Evolutionary conservation across 2,113 vertebrate genomes (phyloP).

Genomic region (Sphaerodactylus townsendi): DNA sequence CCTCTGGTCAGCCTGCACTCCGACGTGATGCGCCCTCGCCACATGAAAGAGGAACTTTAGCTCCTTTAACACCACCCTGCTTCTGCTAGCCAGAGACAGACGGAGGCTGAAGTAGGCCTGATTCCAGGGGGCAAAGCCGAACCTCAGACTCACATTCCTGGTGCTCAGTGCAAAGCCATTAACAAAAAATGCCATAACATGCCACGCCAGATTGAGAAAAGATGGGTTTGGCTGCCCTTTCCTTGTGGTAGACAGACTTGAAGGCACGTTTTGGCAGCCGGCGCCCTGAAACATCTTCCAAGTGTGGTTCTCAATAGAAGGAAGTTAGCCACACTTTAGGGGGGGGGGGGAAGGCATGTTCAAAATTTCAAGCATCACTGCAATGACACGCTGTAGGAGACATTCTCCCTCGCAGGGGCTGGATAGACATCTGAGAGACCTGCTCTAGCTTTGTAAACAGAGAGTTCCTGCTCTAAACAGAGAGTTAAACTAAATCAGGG

Average conservation of each 20-base stretch:
- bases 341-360: not conserved
- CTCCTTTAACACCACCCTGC: not conserved
- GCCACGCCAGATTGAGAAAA: not conserved
- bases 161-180: not conserved
- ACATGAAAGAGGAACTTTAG: not conserved
- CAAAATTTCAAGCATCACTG: not conserved
- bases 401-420: too few relatives aligned
- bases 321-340: not conserved
- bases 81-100: not conserved
- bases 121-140: not conserved
- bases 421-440: too few relatives aligned
- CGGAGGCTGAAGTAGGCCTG: not conserved
- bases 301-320: not conserved
- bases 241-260: not conserved
- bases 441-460: too few relatives aligned
- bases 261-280: not conserved
- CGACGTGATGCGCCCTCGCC: not conserved
- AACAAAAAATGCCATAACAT: not conserved
- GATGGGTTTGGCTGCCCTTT: not conserved
- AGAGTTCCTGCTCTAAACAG: too few relatives aligned
- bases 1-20: not conserved
- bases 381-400: not conserved
- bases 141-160: not conserved
- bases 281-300: not conserved
- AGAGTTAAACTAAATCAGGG: too few relatives aligned